phyloP scores from a whole-genome alignment of 2,113 vertebrate genomes.

The Bungarus multicinctus region DNA sequence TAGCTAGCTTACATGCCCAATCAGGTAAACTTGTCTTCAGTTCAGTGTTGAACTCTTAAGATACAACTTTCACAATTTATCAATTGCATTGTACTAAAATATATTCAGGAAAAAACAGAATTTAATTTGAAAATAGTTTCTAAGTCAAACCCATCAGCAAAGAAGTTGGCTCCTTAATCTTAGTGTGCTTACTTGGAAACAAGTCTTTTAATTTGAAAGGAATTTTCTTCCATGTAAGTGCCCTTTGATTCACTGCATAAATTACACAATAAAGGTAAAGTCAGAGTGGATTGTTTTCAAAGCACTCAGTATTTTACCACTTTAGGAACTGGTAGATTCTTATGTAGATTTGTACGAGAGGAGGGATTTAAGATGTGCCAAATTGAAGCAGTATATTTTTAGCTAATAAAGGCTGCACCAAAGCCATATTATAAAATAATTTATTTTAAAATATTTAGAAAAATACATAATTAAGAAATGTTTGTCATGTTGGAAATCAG shows the following conservation, averaged over 20 bases:
- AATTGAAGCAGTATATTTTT: constrained; percentile 31
- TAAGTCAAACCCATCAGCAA: constrained; percentile 27
- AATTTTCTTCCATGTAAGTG: constrained; percentile 13
- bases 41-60: constrained; percentile 59
- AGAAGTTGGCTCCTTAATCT: constrained; percentile 6
- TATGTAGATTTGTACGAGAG: background rate
- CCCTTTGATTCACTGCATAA: constrained; percentile 1
- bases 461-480: constrained; percentile 31
- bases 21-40: constrained; percentile 50
- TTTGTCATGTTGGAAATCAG: constrained; percentile 20
- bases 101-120: constrained; percentile 38
- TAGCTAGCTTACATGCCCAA: constrained; percentile 56
- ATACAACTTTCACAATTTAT: constrained; percentile 61
- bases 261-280: constrained; percentile 34
- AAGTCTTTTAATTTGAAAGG: background rate
- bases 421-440: constrained; percentile 22
- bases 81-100: constrained; percentile 44
- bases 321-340: constrained; percentile 18
- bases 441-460: constrained; percentile 31
- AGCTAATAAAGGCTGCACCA: constrained; percentile 17
- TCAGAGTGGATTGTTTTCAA: constrained; percentile 35
- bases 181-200: constrained; percentile 9
- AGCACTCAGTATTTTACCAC: constrained; percentile 13
- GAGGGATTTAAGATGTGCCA: constrained; percentile 34
- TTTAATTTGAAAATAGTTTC: constrained; percentile 28